Evolutionary conservation across 2,888 invertebrate genomes (phyloP).

Genomic region (Drosophila pseudotalamancana): DNA sequence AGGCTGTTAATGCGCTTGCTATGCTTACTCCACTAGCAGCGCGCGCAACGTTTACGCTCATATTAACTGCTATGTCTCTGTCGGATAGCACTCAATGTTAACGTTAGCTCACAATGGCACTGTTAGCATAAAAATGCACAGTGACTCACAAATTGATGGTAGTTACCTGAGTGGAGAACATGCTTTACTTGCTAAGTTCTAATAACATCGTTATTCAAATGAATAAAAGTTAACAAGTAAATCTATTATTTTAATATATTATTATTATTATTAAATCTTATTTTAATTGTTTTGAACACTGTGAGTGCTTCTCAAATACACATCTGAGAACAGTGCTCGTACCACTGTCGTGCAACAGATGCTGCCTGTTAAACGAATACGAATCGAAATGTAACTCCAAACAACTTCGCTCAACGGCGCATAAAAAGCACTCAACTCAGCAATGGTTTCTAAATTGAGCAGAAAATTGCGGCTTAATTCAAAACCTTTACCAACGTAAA

Average conservation of each 20-base stretch:
- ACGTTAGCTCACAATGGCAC: constrained; percentile 43
- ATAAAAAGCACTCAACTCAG: constrained; percentile 11
- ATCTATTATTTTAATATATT: too few species aligned
- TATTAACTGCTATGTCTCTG: neutral
- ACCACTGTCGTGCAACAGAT: constrained; percentile 52
- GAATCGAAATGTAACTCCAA: constrained; percentile 19
- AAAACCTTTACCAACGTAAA: constrained; percentile 25
- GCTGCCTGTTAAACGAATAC: constrained; percentile 21
- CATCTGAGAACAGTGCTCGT: neutral
- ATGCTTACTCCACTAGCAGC: constrained; percentile 34
- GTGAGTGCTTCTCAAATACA: neutral
- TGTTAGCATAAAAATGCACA: constrained; percentile 27
- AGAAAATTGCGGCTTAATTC: constrained; percentile 18
- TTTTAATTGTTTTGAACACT: neutral
- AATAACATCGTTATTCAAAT: neutral
- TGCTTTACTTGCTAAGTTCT: neutral
- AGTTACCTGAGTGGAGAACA: neutral
- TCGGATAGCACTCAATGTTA: constrained; percentile 27
- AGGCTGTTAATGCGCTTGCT: constrained; percentile 29
- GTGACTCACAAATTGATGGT: neutral
- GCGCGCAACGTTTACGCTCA: constrained; percentile 15
- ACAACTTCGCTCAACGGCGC: constrained; percentile 14
- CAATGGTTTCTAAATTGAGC: constrained; percentile 1
- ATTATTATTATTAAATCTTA: too few species aligned
- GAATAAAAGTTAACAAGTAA: too few species aligned